Evolutionary conservation across 2,888 invertebrate genomes (phyloP), one percentile per base, ranked within the genome.

Genomic region (Eilema griseolum): DNA sequence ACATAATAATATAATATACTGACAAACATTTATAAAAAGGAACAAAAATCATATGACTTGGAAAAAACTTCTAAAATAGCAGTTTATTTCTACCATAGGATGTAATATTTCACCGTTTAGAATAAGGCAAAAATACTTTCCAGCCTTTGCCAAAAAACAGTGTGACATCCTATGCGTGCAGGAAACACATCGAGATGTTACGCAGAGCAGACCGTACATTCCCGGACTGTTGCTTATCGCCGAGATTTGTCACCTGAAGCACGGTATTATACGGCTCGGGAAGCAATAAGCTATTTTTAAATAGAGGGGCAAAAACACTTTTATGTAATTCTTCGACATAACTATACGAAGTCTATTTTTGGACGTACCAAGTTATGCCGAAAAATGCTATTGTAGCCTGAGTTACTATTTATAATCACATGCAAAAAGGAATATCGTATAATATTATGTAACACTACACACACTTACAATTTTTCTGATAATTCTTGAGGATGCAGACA

Each of bases 291-390:
- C n/a, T n/a, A n/a, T n/a, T n/a, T n/a, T n/a, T n/a, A n/a, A n/a
- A n/a, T n/a, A n/a, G n/a, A n/a, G n/a, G n/a, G n/a, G n/a, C n/a
- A 95, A 93, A 91, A 95, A 88, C 89, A 88, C 93, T 92, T 95
- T 95, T 95, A 95, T 95, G 94, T 95, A 95, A 95, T 95, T 95
- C 94, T 84, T 92, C 92, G 95, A 95, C 95, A 95, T 95, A 95
- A 89, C 94, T 95, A 94, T 93, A 93, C 74, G 88, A 88, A 78
- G 88, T 91, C 95, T 95, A 95, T 95, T 95, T 95, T 95, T 94
- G 94, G 95, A 95, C 85, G 78, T 81, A 76, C 85, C 86, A 86
- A 90, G 88, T 87, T 89, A 85, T 85, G 82, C 84, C 83, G 86
- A 82, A 79, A 85, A 84, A 77, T 77, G 83, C 71, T 74, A 87